Evolutionary conservation across 2,888 invertebrate species (phyloP).

Genomic region (Neuroscelio doddi): DNA sequence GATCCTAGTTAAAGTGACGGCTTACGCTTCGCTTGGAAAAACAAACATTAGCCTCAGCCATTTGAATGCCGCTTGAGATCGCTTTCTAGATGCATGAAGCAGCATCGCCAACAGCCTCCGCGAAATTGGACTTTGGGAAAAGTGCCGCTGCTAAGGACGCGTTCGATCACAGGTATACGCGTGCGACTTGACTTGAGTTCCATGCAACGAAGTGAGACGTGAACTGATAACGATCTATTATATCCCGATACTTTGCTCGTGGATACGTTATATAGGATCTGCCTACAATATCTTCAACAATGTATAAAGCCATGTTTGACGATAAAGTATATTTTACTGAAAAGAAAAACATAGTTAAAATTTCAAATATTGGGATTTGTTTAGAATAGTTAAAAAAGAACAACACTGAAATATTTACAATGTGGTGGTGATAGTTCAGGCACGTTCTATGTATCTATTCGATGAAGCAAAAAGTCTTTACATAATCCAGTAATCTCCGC

Average conservation of each 20-base stretch:
- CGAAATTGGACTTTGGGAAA: conserved; percentile 3
- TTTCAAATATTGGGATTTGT: too few species aligned
- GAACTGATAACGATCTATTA: conserved; percentile 11
- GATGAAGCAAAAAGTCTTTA: not conserved
- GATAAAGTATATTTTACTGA: too few species aligned
- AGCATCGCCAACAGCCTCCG: not conserved
- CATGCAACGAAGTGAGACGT: conserved; percentile 16
- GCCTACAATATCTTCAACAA: too few species aligned
- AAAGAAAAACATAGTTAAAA: too few species aligned
- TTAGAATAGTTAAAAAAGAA: too few species aligned
- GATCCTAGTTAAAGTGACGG: conserved; percentile 50
- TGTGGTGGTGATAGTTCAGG: conserved; percentile 1
- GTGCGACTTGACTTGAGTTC: conserved; percentile 7
- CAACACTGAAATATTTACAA: too few species aligned
- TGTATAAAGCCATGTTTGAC: too few species aligned
- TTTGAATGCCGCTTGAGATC: conserved; percentile 30
- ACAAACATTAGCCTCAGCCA: conserved; percentile 30
- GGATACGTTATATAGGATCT: too few species aligned
- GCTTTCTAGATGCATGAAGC: conserved; percentile 29
- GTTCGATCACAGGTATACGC: conserved; percentile 9
- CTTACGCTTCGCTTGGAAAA: conserved; percentile 25
- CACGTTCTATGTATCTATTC: conserved; percentile 2
- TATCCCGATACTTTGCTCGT: not conserved
- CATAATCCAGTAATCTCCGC: not conserved
- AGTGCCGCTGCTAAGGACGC: conserved; percentile 6